These are phyloP conservation scores for Lithophane socia DNA, from an alignment of 2,888 invertebrate species.

Conservation along the genomic window DNA sequence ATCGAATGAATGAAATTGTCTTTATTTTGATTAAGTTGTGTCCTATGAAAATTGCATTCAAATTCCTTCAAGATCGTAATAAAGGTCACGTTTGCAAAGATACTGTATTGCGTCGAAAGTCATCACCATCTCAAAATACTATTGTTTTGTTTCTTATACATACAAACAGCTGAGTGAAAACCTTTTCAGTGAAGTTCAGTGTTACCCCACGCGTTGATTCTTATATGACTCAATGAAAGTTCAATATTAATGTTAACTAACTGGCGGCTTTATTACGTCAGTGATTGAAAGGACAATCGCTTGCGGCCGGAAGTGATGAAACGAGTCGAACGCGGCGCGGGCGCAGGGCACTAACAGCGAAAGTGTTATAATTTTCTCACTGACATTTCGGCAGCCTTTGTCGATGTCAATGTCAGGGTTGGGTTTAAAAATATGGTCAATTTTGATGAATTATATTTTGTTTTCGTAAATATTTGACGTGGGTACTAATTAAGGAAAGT, in stretches of 20 bases:
- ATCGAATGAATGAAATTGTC: background rate
- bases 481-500: background rate
- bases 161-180: background rate
- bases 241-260: conserved; percentile 48
- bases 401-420: conserved; percentile 39
- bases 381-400: conserved; percentile 63
- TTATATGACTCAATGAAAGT: conserved; percentile 40
- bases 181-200: background rate
- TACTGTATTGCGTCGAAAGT: background rate
- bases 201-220: conserved; percentile 9
- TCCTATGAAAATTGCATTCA: too few species aligned
- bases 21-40: background rate
- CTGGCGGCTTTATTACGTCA: conserved; percentile 52
- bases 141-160: background rate
- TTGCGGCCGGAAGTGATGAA: conserved; percentile 54
- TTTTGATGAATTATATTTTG: conserved; percentile 1
- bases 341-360: conserved; percentile 59
- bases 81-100: too few species aligned
- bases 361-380: conserved; percentile 72
- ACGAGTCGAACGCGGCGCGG: conserved; percentile 50
- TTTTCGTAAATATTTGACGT: background rate
- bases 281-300: conserved; percentile 64
- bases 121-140: background rate
- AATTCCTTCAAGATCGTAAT: background rate
- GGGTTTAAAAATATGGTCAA: background rate